Conservation (phyloP, 2,888 invertebrate species). For the Leptarthrus brevirostris region DNA sequence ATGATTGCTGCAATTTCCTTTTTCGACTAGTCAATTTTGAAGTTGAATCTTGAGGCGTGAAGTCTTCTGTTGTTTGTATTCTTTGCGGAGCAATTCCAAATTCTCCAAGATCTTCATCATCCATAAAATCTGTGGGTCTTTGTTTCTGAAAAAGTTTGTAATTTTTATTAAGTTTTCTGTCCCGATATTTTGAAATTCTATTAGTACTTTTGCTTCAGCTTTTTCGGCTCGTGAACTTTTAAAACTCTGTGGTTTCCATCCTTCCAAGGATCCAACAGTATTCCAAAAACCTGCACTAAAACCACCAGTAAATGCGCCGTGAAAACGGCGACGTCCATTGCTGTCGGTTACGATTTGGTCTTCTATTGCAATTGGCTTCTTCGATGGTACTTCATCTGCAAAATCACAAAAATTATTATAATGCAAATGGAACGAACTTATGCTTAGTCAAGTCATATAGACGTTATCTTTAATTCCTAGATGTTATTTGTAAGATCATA, state of each 20-base stretch:
- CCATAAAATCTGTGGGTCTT: conserved; percentile 96
- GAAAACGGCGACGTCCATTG: conserved; percentile 90
- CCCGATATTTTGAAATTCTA: too few relatives aligned
- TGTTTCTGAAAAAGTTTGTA: conserved; percentile 66
- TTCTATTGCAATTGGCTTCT: conserved; percentile 81
- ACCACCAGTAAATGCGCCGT: conserved; percentile 98
- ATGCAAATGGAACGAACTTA: too few relatives aligned
- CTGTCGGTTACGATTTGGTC: conserved; percentile 93
- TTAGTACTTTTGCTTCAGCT: conserved; percentile 61
- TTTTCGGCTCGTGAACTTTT: conserved; percentile 87
- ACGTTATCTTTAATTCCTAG: too few relatives aligned
- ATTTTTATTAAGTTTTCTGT: background rate
- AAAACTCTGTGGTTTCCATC: conserved; percentile 92
- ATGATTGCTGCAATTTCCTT: conserved; percentile 62
- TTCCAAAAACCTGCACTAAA: conserved; percentile 99
- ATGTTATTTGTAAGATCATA: too few relatives aligned
- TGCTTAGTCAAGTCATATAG: too few relatives aligned
- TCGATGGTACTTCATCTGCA: conserved; percentile 81
- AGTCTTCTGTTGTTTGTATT: conserved; percentile 84
- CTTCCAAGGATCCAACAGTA: conserved; percentile 94
- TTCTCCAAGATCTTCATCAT: conserved; percentile 94
- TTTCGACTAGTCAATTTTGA: conserved; percentile 62
- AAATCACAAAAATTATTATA: too few relatives aligned
- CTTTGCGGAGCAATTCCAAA: conserved; percentile 94
- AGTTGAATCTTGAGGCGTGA: conserved; percentile 66